Base-by-base conservation (phyloP, 2,888 invertebrate genomes). In the Isoperla grammatica region DNA sequence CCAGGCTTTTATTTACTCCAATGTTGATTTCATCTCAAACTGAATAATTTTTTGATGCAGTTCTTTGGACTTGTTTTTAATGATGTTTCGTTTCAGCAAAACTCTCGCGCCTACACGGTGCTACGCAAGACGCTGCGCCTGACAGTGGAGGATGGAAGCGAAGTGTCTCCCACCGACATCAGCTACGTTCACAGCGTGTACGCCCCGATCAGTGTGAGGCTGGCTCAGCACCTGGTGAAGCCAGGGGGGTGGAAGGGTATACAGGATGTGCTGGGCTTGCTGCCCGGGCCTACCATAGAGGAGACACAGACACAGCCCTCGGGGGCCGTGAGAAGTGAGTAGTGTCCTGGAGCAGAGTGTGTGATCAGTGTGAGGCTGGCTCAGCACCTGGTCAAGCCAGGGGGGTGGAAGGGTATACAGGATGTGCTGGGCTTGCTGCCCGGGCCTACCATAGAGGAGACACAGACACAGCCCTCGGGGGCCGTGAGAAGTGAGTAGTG, bases 171-270 rank as follows among this genome's bases (percentile, higher is more conserved):
- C 0, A 87, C 84, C 62, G 95, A 97, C 70, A 91, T 95, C 57
- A 88, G 92, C 65, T 96, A 94, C 70, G 88, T 95, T 37, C 91
- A 92, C 71, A 91, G 90, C 70, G 92, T 90, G 70, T 98, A 96
- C 74, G 95, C 96, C 0, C 97, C 98, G 0, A 75, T 99, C 40
- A 91, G 91, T 56, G 88, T 94, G 2, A 82, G 97, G 29, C 82
- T 97, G 56, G 85, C 87, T 13, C 92, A 93, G 70, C 87, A 90
- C 69, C 80, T 89, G 4, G 65, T 81, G 37, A 77, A 76, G 40
- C 78, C 80, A 66, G 75, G 76, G 0, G 77, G 79, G 1, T 81
- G 81, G 81, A 67, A 76, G 29, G 86, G 86, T 58, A 82, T 96
- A 17, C 88, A 88, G 69, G 95, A 95, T 68, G 86, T 92, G 46